phyloP scores from a whole-genome alignment of 2,888 invertebrate genomes.

The Caradrina kadenii region DNA sequence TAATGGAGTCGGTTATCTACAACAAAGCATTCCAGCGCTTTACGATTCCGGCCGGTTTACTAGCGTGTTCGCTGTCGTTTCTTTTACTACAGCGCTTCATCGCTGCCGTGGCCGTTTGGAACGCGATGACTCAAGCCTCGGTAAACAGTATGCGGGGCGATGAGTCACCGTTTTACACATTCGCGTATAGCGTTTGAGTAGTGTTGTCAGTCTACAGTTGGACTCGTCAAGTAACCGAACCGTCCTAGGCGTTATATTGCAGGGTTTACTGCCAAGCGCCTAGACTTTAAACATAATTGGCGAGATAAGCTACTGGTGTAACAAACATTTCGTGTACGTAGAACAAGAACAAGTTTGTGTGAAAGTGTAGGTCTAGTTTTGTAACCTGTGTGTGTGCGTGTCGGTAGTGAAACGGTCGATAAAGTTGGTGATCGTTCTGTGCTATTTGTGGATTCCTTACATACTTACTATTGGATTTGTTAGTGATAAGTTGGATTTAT shows the following conservation, averaged over 20 bases:
- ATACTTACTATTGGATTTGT: conserved; percentile 72
- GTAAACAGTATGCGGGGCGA: conserved; percentile 91
- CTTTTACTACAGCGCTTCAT: conserved; percentile 80
- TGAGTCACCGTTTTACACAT: conserved; percentile 91
- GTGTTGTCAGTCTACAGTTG: conserved; percentile 90
- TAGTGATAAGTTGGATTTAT: conserved; percentile 72
- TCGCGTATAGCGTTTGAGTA: conserved; percentile 90
- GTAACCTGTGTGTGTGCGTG: conserved; percentile 85
- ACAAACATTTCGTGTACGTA: conserved; percentile 75
- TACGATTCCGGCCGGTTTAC: conserved; percentile 69
- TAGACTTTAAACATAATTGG: conserved; percentile 76
- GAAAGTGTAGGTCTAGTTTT: conserved; percentile 87
- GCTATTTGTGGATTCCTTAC: conserved; percentile 86
- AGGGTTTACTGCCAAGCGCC: conserved; percentile 86
- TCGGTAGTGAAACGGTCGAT: conserved; percentile 88
- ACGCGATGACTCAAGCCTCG: conserved; percentile 90
- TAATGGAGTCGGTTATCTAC: conserved; percentile 85
- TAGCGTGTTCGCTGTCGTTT: conserved; percentile 58
- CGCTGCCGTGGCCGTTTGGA: conserved; percentile 78
- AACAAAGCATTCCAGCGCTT: conserved; percentile 84
- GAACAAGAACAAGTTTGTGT: conserved; percentile 83
- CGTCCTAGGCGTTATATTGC: conserved; percentile 86
- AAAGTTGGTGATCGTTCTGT: conserved; percentile 84
- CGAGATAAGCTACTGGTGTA: conserved; percentile 75
- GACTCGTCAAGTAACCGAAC: conserved; percentile 86